Percentiles rank a stretch among this genome's conserved stretches.
Conservation (phyloP, 2,113 vertebrate species). For the Eidolon helvum region DNA sequence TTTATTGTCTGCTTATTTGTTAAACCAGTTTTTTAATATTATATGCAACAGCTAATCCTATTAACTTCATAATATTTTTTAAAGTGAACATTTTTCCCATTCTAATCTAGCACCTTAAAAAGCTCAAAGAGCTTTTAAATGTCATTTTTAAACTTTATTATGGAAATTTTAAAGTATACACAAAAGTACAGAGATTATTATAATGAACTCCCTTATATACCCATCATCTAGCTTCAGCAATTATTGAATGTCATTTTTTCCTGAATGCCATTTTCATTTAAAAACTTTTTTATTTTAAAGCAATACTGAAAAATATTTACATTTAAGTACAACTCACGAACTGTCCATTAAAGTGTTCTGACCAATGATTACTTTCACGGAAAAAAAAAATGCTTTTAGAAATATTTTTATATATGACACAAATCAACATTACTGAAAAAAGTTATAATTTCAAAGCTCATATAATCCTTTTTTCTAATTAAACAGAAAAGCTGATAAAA, state of each 20-base stretch:
- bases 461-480: constrained; percentile 31
- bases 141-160: constrained; percentile 19
- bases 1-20: background rate
- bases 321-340: constrained; percentile 39
- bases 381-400: constrained; percentile 35
- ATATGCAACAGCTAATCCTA: background rate
- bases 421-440: background rate
- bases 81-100: constrained; percentile 4
- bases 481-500: constrained; percentile 32
- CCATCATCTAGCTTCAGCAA: constrained; percentile 16
- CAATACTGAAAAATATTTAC: constrained; percentile 36
- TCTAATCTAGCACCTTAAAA: background rate
- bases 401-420: constrained; percentile 7
- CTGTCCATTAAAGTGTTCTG: background rate
- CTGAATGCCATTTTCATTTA: background rate
- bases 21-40: background rate
- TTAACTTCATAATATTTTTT: constrained; percentile 3
- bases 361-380: background rate
- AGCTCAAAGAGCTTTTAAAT: background rate
- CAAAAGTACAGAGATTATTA: background rate
- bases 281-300: constrained; percentile 13
- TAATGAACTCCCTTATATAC: background rate
- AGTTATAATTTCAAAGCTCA: constrained; percentile 36
- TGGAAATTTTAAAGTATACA: constrained; percentile 7
- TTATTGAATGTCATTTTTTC: background rate